Evolutionary conservation across 2,888 invertebrate genomes (phyloP), one percentile per base, ranked within the genome.

Genomic region (Drosophila helvetica): DNA sequence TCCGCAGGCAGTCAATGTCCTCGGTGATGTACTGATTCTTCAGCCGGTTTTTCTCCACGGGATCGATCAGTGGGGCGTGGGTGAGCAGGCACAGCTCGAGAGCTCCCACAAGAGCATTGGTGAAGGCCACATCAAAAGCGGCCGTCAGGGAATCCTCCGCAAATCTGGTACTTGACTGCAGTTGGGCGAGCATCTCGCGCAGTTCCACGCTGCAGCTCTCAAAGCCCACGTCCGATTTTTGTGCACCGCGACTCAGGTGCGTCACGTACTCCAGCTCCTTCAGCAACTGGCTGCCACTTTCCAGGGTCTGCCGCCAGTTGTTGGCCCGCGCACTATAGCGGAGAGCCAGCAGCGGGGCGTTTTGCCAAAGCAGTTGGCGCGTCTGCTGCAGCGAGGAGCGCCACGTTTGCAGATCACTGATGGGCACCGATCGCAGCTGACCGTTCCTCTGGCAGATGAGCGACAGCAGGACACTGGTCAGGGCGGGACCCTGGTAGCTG

Each of bases 31-130:
- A 96, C 50, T 94, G 91, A 10, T 95, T 93, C 92, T 96, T 96
- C 0, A 97, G 91, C 0, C 94, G 93, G 75, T 95, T 94, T 91
- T 97, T 97, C 65, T 96, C 94, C 0, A 96, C 95, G 0, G 98
- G 97, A 93, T 98, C 98, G 6, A 98, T 95, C 1, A 94, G 91
- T 18, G 95, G 95, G 12, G 95, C 92, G 89, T 94, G 93, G 0
- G 94, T 93, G 86, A 94, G 93, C 5, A 95, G 89, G 76, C 93
- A 92, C 0, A 94, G 89, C 79, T 94, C 93, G 0, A 95, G 76
- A 19, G 94, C 90, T 75, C 95, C 95, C 4, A 90, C 77, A 7
- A 92, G 66, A 3, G 88, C 78, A 30, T 89, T 79, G 0, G 90
- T 63, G 6, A 91, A 33, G 0, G 90, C 83, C 0, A 80, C 65